These are phyloP conservation scores for Rhabdomys pumilio DNA, from an alignment of 2,797 vertebrate species.

Conservation along the genomic window DNA sequence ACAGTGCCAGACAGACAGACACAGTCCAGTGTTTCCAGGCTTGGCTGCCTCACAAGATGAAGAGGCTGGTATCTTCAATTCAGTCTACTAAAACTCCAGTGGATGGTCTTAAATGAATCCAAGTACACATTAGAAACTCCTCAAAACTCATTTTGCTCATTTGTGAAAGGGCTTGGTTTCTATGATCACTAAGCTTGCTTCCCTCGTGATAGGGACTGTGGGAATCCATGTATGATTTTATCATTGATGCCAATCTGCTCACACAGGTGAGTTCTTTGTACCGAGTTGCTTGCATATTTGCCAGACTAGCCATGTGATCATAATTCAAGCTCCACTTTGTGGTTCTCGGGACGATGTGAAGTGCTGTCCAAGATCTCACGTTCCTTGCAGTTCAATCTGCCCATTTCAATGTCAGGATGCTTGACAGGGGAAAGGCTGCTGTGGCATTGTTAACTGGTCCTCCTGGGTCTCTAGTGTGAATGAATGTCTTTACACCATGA, in stretches of 20 bases:
- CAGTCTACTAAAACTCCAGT: not conserved
- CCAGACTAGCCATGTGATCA: not conserved
- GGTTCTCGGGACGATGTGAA: not conserved
- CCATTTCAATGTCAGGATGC: constrained; percentile 6
- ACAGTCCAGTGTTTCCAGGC: not conserved
- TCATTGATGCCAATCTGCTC: not conserved
- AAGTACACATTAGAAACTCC: not conserved
- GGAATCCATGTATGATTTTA: not conserved
- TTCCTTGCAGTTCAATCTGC: constrained; percentile 32
- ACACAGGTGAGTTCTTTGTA: not conserved
- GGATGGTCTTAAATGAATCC: not conserved
- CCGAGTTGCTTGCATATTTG: not conserved
- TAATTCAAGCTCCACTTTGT: not conserved
- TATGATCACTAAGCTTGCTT: not conserved
- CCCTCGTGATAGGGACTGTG: not conserved
- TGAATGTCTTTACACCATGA: not conserved
- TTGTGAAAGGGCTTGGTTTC: not conserved
- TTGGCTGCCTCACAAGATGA: not conserved
- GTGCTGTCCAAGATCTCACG: constrained; percentile 33
- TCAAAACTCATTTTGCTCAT: constrained; percentile 12
- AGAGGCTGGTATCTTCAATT: not conserved
- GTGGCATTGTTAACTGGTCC: not conserved
- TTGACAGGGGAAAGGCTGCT: not conserved
- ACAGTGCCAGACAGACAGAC: rapidly evolving
- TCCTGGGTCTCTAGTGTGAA: not conserved